A percentile compares a stretch with the other conserved stretches of the same genome.
These are phyloP conservation scores for Zaprionus davidi DNA, from an alignment of 1,140 invertebrate genomes.

Conservation along the genomic window DNA sequence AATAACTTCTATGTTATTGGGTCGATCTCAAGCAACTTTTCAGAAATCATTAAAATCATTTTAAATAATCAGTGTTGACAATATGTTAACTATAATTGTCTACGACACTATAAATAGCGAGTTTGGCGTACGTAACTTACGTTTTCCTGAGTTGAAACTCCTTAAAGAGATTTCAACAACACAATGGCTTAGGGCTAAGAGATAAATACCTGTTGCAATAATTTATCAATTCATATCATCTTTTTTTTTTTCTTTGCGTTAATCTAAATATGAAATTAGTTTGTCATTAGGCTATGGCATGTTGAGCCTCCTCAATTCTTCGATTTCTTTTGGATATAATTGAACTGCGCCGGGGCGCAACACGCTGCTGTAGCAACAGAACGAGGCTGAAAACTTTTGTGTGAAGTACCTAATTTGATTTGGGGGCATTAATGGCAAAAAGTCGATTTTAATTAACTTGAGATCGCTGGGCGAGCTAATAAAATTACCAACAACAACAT, in stretches of 20 bases:
- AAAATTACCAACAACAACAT: constrained; percentile 71
- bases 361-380: constrained; percentile 46
- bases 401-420: constrained; percentile 69
- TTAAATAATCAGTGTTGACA: too few species aligned
- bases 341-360: constrained; percentile 4
- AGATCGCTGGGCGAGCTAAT: constrained; percentile 67
- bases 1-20: too few species aligned
- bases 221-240: not conserved
- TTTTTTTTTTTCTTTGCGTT: not conserved
- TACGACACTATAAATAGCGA: too few species aligned
- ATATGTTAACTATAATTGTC: too few species aligned
- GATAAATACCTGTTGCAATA: too few species aligned
- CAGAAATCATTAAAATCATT: too few species aligned
- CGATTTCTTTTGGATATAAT: constrained; percentile 5
- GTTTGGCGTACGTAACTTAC: too few species aligned
- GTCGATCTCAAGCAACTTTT: too few species aligned
- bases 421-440: constrained; percentile 78
- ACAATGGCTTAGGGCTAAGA: too few species aligned
- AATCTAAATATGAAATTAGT: constrained; percentile 3
- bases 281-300: not conserved
- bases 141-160: too few species aligned
- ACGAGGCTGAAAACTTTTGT: constrained; percentile 39
- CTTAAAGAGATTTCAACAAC: too few species aligned
- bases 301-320: too few species aligned
- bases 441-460: constrained; percentile 82